Base-by-base conservation (phyloP, 2,113 vertebrate species). In the Hemichromis elongatus region DNA sequence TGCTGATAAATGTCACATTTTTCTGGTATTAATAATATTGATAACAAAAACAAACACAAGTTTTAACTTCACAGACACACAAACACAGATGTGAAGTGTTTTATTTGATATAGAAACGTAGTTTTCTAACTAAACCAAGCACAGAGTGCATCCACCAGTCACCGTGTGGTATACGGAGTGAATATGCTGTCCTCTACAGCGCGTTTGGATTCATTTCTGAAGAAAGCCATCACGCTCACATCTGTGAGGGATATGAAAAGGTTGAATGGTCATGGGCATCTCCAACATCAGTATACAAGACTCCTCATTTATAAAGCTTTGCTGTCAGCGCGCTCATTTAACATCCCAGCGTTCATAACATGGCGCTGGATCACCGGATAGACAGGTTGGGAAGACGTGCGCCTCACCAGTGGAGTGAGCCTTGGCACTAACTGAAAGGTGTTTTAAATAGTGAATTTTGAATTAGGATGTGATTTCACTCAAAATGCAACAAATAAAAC, bases 21-120 rank as follows among this genome's bases (percentile, higher is more conserved):
- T 7, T 37, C 12, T 68, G 63, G 8, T 42, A 5, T 68, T 42
- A 68, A 66, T 37, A 4, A 66, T 37, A 5, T 66, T 21, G 21
- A 66, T 13, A 21, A 21, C 13, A 45, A 6, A 37, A 26, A 5
- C 0, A 1, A 45, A 45, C 26, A 21, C 5, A 42, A 8, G 24
- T 6, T 21, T 70, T 16, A 5, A 9, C 37, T 70, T 45, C 18
- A 8, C 47, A 19, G 16, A 52, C 21, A 70, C 66, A 70, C 37
- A 70, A 70, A 70, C 40, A 45, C 9, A 70, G n/a, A 5, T 54
- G 53, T 5, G n/a, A 21, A 42, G 57, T 33, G 57, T 61, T 33
- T 61, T 7, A 33, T 33, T 7, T 7, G 3, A 30, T 33, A 1
- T 33, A 1, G 28, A 61, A 33, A 61, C 11, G 14, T 0, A 1